Percentiles rank a stretch among this genome's conserved stretches.
These are phyloP conservation scores for Popillia japonica DNA, from an alignment of 1,140 invertebrate genomes.

Conservation along the genomic window DNA sequence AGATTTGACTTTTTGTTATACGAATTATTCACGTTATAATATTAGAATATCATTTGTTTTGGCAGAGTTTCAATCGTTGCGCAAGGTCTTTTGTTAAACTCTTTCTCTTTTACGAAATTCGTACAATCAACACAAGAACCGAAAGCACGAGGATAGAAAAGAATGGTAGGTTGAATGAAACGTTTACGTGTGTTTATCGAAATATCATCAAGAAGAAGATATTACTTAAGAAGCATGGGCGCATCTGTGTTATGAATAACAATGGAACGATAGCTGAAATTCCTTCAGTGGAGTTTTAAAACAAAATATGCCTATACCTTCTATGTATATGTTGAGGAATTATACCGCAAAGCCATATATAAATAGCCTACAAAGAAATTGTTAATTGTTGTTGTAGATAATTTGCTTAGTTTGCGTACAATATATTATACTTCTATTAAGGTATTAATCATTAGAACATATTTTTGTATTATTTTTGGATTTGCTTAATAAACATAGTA, in stretches of 20 bases:
- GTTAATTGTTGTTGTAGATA: too few relatives aligned
- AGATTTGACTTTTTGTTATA: conserved; percentile 35
- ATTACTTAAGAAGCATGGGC: conserved; percentile 27
- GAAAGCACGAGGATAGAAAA: background rate
- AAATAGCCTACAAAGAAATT: too few relatives aligned
- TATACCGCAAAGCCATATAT: too few relatives aligned
- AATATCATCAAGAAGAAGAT: conserved; percentile 30
- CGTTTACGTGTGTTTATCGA: conserved; percentile 31
- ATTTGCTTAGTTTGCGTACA: too few relatives aligned
- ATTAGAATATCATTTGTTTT: conserved; percentile 35
- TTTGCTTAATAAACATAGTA: too few relatives aligned
- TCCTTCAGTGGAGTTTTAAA: background rate
- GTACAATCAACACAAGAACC: conserved; percentile 21
- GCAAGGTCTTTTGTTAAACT: conserved; percentile 29
- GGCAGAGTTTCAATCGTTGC: conserved; percentile 30
- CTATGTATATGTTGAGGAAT: too few relatives aligned
- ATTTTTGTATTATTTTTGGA: too few relatives aligned
- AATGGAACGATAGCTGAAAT: conserved; percentile 4
- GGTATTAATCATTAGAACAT: too few relatives aligned
- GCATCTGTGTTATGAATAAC: conserved; percentile 35
- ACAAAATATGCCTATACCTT: too few relatives aligned
- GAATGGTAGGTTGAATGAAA: conserved; percentile 33
- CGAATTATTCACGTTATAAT: conserved; percentile 35
- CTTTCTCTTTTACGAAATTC: conserved; percentile 17
- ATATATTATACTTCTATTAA: too few relatives aligned